Evolutionary conservation across 2,888 invertebrate genomes (phyloP).

Genomic region (Lydus trimaculatus): DNA sequence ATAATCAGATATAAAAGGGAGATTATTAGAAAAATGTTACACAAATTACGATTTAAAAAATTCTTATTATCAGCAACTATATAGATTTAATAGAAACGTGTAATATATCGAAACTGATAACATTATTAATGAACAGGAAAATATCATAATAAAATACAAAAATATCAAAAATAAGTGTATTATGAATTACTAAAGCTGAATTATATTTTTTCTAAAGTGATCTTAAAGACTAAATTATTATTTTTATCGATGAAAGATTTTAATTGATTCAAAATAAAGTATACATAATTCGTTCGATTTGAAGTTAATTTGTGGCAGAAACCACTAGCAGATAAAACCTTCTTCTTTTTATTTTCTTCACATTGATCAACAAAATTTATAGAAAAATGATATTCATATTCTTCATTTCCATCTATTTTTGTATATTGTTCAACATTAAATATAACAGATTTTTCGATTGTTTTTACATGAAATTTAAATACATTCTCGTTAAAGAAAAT

Average conservation of each 20-base stretch:
- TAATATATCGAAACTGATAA: no score
- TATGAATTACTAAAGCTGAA: no score
- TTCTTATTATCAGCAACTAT: no score
- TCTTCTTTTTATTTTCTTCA: background rate
- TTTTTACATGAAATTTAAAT: no score
- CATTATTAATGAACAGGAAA: no score
- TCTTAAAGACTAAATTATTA: background rate
- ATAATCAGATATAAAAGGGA: no score
- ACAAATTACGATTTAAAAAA: no score
- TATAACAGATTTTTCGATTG: background rate
- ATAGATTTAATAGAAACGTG: no score
- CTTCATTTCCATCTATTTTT: background rate
- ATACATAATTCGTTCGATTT: background rate
- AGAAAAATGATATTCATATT: background rate
- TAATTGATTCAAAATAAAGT: background rate
- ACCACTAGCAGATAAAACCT: background rate
- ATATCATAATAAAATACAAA: no score
- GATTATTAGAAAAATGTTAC: no score
- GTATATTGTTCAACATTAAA: background rate
- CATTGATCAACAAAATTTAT: background rate
- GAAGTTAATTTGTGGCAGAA: background rate
- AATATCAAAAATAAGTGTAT: no score
- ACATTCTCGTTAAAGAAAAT: no score
- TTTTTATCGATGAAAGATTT: background rate
- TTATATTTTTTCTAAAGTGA: background rate